Base-by-base conservation (phyloP, 2,888 invertebrate genomes). In the Agrotis segetum region DNA sequence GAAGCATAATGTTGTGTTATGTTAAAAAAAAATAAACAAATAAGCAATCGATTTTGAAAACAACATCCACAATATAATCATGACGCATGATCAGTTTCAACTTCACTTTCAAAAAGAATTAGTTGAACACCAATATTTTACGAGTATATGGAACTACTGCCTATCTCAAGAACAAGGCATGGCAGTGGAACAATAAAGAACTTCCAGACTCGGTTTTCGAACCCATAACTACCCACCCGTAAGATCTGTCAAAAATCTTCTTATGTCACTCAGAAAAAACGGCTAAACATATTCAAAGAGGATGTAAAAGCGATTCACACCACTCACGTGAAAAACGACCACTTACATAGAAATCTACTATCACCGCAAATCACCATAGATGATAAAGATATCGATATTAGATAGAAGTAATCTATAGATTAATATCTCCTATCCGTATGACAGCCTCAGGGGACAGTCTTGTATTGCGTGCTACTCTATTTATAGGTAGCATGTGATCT, bases 401-500 rank as follows among this genome's bases (percentile, higher is more conserved):
- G 64, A 81, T 78, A 60, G 64, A 59, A 62, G 73, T 82, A 73
- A 82, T 78, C 71, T 71, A 67, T 72, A 82, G 79, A 82, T 78
- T 72, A 72, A 73, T 68, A 79, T 82, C 83, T 82, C 58, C 64
- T 24, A 66, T 82, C 67, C 64, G 56, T 79, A 79, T 66, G 83
- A 78, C 67, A 78, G 79, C 79, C 83, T 65, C 11, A 19, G 65
- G 79, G 82, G 79, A 79, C 79, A 66, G 24, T 13, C 50, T 19
- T 56, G 52, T 52, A 79, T 82, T 72, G 79, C 79, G 79, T 79
- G 79, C 71, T 79, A 56, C 83, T 72, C 71, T 67, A 70, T 81
- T 78, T 72, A 79, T 73, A 59, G 62, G 83, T 79, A 79, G 79
- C 83, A 67, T 80, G 79, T 73, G 34, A 66, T 63, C 80, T 80